Evolutionary conservation across 2,113 vertebrate genomes (phyloP).

Genomic region (Tauraco erythrolophus): DNA sequence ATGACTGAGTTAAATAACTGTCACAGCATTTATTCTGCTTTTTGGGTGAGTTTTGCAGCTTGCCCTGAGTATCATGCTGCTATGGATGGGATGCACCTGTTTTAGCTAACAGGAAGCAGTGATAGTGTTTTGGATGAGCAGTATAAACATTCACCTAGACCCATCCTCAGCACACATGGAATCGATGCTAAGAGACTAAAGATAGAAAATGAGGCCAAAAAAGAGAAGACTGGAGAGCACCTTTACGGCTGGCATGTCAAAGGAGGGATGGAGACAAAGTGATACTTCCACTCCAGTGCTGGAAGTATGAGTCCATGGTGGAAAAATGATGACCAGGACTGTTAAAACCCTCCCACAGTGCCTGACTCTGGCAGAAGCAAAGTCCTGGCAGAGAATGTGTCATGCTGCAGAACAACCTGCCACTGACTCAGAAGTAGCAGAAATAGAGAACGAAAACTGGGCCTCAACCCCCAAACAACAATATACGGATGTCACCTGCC

Average conservation of each 20-base stretch:
- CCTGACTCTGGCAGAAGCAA: not conserved
- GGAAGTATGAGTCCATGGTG: not conserved
- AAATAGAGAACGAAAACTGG: not conserved
- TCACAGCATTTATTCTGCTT: not conserved
- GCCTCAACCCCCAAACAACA: not conserved
- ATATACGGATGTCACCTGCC: not conserved
- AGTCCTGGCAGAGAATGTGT: not conserved
- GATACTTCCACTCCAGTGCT: not conserved
- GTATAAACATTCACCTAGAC: not conserved
- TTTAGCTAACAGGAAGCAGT: not conserved
- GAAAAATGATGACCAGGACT: not conserved
- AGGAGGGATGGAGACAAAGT: not conserved
- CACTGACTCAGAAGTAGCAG: not conserved
- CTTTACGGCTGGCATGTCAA: not conserved
- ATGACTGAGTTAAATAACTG: not conserved
- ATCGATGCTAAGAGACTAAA: not conserved
- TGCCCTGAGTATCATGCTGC: not conserved
- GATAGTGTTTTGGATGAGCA: not conserved
- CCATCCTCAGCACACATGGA: not conserved
- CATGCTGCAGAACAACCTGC: not conserved
- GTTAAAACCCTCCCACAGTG: not conserved
- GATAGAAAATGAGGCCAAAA: not conserved
- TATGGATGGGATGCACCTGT: not conserved
- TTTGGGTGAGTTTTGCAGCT: not conserved
- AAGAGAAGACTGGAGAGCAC: not conserved